A percentile compares a stretch with the other conserved stretches of the same genome.
phyloP scores from a whole-genome alignment of 2,888 invertebrate genomes.

The Tetramorium bicarinatum region DNA sequence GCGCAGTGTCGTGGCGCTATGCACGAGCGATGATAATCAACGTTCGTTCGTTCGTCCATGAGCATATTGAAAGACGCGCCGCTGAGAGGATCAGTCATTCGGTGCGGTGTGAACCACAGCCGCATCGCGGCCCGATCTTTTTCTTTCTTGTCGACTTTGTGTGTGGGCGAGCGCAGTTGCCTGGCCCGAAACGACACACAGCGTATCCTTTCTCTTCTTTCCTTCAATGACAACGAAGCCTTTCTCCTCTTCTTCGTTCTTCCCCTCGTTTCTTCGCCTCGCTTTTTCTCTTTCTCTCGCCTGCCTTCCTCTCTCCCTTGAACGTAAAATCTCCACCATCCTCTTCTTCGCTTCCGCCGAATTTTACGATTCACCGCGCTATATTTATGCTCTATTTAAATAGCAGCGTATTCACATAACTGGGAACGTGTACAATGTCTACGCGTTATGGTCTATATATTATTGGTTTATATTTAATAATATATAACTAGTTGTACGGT shows the following conservation, averaged over 20 bases:
- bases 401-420: constrained; percentile 39
- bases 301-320: constrained; percentile 26
- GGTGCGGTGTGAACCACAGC: constrained; percentile 73
- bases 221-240: constrained; percentile 40
- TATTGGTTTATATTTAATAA: constrained; percentile 35
- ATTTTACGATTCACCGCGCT: constrained; percentile 63
- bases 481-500: constrained; percentile 11
- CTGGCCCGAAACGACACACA: constrained; percentile 38
- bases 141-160: constrained; percentile 71
- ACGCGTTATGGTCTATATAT: not conserved
- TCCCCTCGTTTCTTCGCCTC: not conserved
- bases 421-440: constrained; percentile 16
- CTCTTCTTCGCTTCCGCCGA: constrained; percentile 35
- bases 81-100: constrained; percentile 83
- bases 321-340: constrained; percentile 51
- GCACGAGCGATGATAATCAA: constrained; percentile 80
- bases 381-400: constrained; percentile 47
- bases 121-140: constrained; percentile 73
- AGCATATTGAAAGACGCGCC: constrained; percentile 80
- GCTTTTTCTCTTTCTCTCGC: not conserved
- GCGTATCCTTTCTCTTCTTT: constrained; percentile 48
- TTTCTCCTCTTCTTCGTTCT: constrained; percentile 31
- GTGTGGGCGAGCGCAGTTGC: constrained; percentile 68
- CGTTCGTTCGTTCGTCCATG: constrained; percentile 75
- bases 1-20: constrained; percentile 56